Evolutionary conservation across 2,888 invertebrate species (phyloP).

Genomic region (Hirtodrosophila duncani): DNA sequence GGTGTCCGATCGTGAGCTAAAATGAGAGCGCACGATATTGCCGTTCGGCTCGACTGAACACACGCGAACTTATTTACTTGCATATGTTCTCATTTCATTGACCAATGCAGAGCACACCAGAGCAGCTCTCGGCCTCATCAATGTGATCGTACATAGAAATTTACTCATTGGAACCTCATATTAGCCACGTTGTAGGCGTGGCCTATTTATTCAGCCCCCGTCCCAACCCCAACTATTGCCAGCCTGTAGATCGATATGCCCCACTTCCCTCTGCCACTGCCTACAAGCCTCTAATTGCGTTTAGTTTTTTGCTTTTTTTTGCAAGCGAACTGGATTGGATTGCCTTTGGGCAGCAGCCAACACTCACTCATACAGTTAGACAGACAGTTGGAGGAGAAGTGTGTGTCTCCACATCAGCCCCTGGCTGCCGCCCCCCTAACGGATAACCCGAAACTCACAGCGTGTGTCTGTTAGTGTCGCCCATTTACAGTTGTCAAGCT

Average conservation of each 20-base stretch:
- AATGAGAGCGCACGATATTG: slow-evolving; percentile 44
- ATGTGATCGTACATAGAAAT: slow-evolving; percentile 25
- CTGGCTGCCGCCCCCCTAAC: background rate
- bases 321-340: slow-evolving; percentile 54
- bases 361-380: slow-evolving; percentile 33
- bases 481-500: slow-evolving; percentile 59
- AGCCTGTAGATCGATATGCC: slow-evolving; percentile 38
- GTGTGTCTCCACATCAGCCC: background rate
- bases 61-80: slow-evolving; percentile 63
- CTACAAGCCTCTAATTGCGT: slow-evolving; percentile 10
- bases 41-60: slow-evolving; percentile 30
- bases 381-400: too few species aligned
- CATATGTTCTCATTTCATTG: slow-evolving; percentile 73
- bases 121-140: too few species aligned
- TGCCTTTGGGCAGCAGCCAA: slow-evolving; percentile 49
- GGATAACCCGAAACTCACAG: slow-evolving; percentile 26
- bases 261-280: slow-evolving; percentile 5
- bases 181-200: slow-evolving; percentile 48
- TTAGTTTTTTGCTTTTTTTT: slow-evolving; percentile 27
- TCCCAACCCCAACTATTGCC: slow-evolving; percentile 31
- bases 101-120: slow-evolving; percentile 75
- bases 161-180: slow-evolving; percentile 22
- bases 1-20: slow-evolving; percentile 21
- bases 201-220: slow-evolving; percentile 55
- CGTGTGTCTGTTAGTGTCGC: slow-evolving; percentile 29